Conservation (phyloP, 1,140 invertebrate genomes). For the Holcopasites calliopsidis region DNA sequence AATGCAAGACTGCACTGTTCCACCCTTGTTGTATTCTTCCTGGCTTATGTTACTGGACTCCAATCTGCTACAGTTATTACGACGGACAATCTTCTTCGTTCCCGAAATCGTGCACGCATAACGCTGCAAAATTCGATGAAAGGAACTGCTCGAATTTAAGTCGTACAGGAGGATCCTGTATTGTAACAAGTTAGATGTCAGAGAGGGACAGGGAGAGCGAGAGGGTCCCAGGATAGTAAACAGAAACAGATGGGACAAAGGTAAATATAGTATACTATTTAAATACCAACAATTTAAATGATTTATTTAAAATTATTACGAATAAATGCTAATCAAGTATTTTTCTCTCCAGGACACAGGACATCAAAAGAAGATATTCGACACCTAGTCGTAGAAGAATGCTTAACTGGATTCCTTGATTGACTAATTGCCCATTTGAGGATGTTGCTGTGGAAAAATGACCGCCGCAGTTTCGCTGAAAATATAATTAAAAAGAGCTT, state of each 20-base stretch:
- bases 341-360: too few relatives aligned
- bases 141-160: background rate
- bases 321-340: too few relatives aligned
- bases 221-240: slow-evolving; percentile 4
- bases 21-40: too few relatives aligned
- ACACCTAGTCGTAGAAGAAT: slow-evolving; percentile 7
- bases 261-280: background rate
- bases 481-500: slow-evolving; percentile 63
- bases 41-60: too few relatives aligned
- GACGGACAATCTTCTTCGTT: background rate
- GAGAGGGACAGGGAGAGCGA: background rate
- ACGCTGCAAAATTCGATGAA: background rate
- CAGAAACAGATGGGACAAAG: background rate
- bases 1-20: too few relatives aligned
- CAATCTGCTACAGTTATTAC: too few relatives aligned
- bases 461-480: slow-evolving; percentile 30
- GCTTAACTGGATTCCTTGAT: slow-evolving; percentile 39
- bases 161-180: background rate
- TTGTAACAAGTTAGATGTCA: background rate
- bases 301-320: background rate
- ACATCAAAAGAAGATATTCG: slow-evolving; percentile 38
- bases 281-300: background rate
- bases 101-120: background rate
- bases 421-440: slow-evolving; percentile 55
- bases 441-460: background rate